Conservation (phyloP, 2,113 vertebrate species). For the Motacilla alba region DNA sequence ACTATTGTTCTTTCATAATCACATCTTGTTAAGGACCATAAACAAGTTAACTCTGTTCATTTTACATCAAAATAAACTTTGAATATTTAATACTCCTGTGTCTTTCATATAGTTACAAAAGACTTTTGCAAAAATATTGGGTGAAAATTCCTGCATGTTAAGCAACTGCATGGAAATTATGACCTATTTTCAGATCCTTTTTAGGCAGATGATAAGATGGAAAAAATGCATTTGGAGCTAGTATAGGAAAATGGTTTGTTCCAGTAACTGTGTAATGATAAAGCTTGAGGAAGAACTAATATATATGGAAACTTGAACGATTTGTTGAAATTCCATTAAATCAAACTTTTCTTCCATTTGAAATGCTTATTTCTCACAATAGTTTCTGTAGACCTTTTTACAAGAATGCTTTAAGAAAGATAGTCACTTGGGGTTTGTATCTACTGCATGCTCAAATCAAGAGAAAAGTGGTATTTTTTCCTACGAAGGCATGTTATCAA, state of each 20-base stretch:
- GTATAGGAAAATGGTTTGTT: not conserved
- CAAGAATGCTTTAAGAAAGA: not conserved
- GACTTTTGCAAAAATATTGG: not conserved
- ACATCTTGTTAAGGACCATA: not conserved
- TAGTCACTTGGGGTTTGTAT: not conserved
- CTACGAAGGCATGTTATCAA: not conserved
- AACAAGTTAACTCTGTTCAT: not conserved
- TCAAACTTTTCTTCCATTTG: not conserved
- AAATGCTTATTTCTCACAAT: not conserved
- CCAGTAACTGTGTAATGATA: not conserved
- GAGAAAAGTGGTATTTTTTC: not conserved
- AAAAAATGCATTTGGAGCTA: not conserved
- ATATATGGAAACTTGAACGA: not conserved
- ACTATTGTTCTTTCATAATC: not conserved
- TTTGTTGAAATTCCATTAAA: not conserved
- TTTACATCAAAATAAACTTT: not conserved
- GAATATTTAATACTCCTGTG: not conserved
- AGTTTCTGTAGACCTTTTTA: not conserved
- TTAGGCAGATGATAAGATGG: not conserved
- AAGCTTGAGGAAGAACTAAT: not conserved
- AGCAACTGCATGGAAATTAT: not conserved
- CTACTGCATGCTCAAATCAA: not conserved
- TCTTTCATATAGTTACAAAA: not conserved
- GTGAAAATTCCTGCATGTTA: not conserved
- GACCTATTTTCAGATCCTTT: conserved; percentile 19